Percentiles rank a stretch among this genome's conserved stretches.
phyloP scores from a whole-genome alignment of 2,113 vertebrate species.

The Austrofundulus limnaeus region DNA sequence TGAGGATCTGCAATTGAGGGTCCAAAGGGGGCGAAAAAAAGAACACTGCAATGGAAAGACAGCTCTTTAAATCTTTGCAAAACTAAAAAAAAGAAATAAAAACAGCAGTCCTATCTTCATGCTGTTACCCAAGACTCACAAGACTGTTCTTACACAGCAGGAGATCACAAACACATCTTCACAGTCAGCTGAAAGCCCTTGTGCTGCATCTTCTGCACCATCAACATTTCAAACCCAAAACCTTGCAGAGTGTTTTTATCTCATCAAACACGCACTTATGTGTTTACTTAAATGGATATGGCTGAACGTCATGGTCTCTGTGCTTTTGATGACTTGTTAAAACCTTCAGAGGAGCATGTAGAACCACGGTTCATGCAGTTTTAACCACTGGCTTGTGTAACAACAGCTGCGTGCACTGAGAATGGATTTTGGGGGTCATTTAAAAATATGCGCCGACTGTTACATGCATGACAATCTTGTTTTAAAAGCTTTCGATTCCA shows the following conservation, averaged over 20 bases:
- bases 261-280: slow-evolving; percentile 17
- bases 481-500: slow-evolving; percentile 49
- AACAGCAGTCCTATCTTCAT: slow-evolving; percentile 35
- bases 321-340: background rate
- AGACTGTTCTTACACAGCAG: slow-evolving; percentile 31
- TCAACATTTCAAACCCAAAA: slow-evolving; percentile 17
- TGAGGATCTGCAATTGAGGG: slow-evolving; percentile 64
- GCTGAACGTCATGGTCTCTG: slow-evolving; percentile 1
- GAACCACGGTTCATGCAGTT: slow-evolving; percentile 12
- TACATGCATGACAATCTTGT: slow-evolving; percentile 24
- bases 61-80: slow-evolving; percentile 20
- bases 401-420: slow-evolving; percentile 7
- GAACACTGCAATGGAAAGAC: slow-evolving; percentile 31
- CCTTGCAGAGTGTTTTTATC: slow-evolving; percentile 20
- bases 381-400: slow-evolving; percentile 10
- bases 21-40: slow-evolving; percentile 49
- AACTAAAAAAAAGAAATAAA: slow-evolving; percentile 23
- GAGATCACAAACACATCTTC: slow-evolving; percentile 39
- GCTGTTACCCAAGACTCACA: slow-evolving; percentile 27
- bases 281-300: slow-evolving; percentile 3
- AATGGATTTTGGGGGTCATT: slow-evolving; percentile 40
- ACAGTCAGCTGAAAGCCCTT: slow-evolving; percentile 24
- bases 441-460: slow-evolving; percentile 43
- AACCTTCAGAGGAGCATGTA: background rate
- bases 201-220: slow-evolving; percentile 7